These are phyloP conservation scores for Carcharodon carcharias DNA, from an alignment of 2,797 vertebrate species.

Conservation along the genomic window DNA sequence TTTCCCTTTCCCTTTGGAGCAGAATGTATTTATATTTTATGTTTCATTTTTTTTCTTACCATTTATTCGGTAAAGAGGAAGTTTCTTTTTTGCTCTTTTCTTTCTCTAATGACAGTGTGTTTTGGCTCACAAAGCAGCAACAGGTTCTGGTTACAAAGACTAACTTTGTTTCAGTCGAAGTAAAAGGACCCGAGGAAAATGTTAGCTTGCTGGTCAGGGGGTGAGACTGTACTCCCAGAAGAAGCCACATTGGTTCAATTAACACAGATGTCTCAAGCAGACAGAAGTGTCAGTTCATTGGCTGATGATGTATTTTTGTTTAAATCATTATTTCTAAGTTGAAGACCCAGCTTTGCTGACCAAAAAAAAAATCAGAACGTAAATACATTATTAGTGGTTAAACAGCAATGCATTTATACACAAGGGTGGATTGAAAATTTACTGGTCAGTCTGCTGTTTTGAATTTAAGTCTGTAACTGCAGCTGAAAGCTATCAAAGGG, in stretches of 20 bases:
- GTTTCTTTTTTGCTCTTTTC: not conserved
- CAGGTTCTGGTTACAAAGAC: not conserved
- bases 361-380: not conserved
- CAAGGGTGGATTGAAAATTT: not conserved
- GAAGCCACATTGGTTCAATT: constrained; percentile 28
- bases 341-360: not conserved
- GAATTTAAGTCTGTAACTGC: constrained; percentile 27
- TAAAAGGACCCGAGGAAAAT: constrained; percentile 11
- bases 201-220: not conserved
- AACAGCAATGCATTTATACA: not conserved
- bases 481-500: constrained; percentile 35
- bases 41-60: not conserved
- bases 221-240: constrained; percentile 5
- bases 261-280: constrained; percentile 16
- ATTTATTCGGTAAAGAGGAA: not conserved
- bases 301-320: not conserved
- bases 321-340: not conserved
- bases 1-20: not conserved
- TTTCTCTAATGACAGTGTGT: not conserved
- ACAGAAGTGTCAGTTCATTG: not conserved
- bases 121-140: not conserved
- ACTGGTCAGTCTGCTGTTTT: constrained; percentile 18
- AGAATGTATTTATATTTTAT: not conserved
- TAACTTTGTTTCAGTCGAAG: constrained; percentile 17
- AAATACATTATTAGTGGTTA: not conserved